Base-by-base conservation (phyloP, 2,888 invertebrate genomes). In the Pristionchus mayeri region DNA sequence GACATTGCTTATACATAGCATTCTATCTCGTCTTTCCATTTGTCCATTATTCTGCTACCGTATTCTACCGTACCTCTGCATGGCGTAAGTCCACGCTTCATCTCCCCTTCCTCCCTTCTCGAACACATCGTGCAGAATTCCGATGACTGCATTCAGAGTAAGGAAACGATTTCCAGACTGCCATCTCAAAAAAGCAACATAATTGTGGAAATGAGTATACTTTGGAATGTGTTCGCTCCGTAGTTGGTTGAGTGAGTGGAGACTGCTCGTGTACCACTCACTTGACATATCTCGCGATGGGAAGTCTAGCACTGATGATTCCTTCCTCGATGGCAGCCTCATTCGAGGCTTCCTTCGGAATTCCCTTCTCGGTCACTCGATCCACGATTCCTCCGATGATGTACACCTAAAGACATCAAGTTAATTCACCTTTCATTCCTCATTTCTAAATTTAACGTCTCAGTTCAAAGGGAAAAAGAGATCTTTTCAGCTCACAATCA, bases 331-430 rank as follows among this genome's bases (percentile, higher is more conserved):
- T 85, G 2, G 92, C 91, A 2, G 89, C 87, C 37, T 88, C 87
- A n/a, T 84, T 50, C 11, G 91, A 91, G 0, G 92, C 92, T 16
- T 87, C 76, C 40, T 75, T 83, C 0, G 87, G 88, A 27, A 92
- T 91, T 27, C 87, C 85, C 37, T 85, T 87, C 84, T 92, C 92
- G 0, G 67, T 50, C 6, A 91, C 90, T 24, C 91, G 87, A 85
- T 92, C 92, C 37, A 92, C 92, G 79, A 92, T 92, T 52, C 92
- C 92, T 37, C 92, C 92, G 44, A 92, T 88, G 11, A 92, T 88
- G 83, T 90, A 91, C 21, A 89, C 85, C 52, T 87, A 79, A 18
- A 85, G 75, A 40, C 24, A 21, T 34, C 30, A 16, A 52, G 18
- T 50, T 11, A 54, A 63, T 63, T 27, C 6, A 63, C 27, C 27